Evolutionary conservation across 2,113 vertebrate genomes (phyloP), one percentile per base, ranked within the genome.

Genomic region (Larimichthys polyactis): DNA sequence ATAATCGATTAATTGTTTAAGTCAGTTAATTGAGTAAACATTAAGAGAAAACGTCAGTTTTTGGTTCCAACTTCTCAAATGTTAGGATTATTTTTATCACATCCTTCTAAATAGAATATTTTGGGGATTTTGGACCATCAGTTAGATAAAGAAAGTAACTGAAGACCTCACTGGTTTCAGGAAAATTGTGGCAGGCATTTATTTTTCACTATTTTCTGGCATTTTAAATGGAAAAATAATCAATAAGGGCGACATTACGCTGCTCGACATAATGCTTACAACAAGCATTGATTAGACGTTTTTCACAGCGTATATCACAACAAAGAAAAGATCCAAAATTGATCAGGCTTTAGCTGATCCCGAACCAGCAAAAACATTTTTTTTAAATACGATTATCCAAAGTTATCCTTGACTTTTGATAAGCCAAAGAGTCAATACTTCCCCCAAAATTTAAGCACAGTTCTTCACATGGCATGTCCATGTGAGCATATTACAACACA

Each of bases 381-480:
- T 27, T 22, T 52, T 3, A 9, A 8, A 32, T 36, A 10, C 2
- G n/a, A 22, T 62, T 29, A 29, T 48, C 27, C 32, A 32, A 65
- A 19, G 1, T 40, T 8, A 57, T 15, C 11, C 22, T 12, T 32
- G 8, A 57, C 10, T n/a, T 27, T 27, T 27, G 27, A 27, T 27
- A 27, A 27, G 4, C 19, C 17, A n/a, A 4, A 19, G 12, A 43
- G 8, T 14, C 8, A 63, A 48, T 40, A 1, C n/a, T 22, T 24
- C 7, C 44, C 44, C 44, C 14, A 59, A 63, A 40, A 71, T 62
- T 17, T 5, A 70, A 24, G 54, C 24, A 11, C 11, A 57, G 55
- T 36, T 74, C 44, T 74, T 44, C 74, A 68, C 11, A 60, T 69
- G 24, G 60, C 71, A 69, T 20, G 7, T 16, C 69, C 76, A 72